Base-by-base conservation (phyloP, 2,797 vertebrate species). In the Crocidura indochinensis region DNA sequence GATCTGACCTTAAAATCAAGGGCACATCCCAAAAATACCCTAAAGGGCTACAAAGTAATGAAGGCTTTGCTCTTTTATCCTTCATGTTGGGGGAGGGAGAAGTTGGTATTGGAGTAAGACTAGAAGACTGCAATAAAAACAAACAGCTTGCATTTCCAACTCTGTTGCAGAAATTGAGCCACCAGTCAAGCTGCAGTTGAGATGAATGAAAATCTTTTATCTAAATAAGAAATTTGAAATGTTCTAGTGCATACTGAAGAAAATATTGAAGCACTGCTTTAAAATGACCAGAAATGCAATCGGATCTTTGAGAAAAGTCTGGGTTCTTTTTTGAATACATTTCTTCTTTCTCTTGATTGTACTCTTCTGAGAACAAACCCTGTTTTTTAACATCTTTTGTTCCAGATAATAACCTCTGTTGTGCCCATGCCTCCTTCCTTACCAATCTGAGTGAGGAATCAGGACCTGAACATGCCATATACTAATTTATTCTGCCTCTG, bases 141-240 rank as follows among this genome's bases (percentile, higher is more conserved):
- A 29, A 51, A 72, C 0, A 29, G 20, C 7, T 49, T 87, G 31
- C 24, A 49, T 46, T 10, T 69, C 53, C 31, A 67, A 31, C 47
- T 75, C 51, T 79, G n/a, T 46, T 44, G 72, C 29, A 19, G 17
- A 80, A 69, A 64, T 8, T 68, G 87, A 92, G 27, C 17, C 38
- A 46, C 20, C 24, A 81, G 47, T 83, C 84, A 75, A 65, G 38
- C 8, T 9, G 84, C 74, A 67, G 2, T 22, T 84, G 78, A 87
- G 10, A 83, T 76, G 49, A 85, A 26, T 20, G 20, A 87, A 51
- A 85, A 64, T 10, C 10, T 89, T 87, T 71, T n/a, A 73, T 77
- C 4, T 62, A 29, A 15, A 47, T 69, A 78, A 53, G 47, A 65
- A 68, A 87, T 29, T 75, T 60, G 65, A 22, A 51, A 9, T 27